Conservation (phyloP, 1,140 invertebrate genomes). For the Drosophila santomea region DNA sequence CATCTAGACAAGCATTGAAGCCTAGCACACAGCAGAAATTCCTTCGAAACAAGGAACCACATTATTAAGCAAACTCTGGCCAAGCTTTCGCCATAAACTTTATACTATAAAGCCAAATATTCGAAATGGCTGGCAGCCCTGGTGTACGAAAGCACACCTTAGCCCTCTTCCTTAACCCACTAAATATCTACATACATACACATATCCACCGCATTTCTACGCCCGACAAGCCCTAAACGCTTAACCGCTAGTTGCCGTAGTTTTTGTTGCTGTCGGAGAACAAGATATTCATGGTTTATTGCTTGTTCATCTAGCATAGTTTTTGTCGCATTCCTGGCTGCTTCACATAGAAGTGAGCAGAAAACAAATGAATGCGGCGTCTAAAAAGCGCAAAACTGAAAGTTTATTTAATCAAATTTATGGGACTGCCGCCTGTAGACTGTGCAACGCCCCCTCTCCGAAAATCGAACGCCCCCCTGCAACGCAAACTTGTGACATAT, state of each 20-base stretch:
- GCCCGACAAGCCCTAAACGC: slow-evolving; percentile 63
- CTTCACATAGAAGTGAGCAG: slow-evolving; percentile 52
- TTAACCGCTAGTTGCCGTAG: slow-evolving; percentile 47
- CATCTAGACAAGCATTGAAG: background rate
- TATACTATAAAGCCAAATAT: slow-evolving; percentile 9
- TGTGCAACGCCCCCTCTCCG: background rate
- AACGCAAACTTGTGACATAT: slow-evolving; percentile 61
- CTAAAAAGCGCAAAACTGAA: slow-evolving; percentile 67
- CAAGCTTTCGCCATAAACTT: background rate
- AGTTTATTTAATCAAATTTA: slow-evolving; percentile 83
- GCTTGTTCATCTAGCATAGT: slow-evolving; percentile 79
- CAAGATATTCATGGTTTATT: slow-evolving; percentile 83
- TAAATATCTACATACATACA: background rate
- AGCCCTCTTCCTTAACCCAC: slow-evolving; percentile 5
- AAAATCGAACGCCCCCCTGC: slow-evolving; percentile 5
- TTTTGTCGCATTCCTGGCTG: slow-evolving; percentile 74
- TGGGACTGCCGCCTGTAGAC: slow-evolving; percentile 42
- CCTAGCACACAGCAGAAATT: background rate
- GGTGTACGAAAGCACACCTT: slow-evolving; percentile 57
- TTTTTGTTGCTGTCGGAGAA: slow-evolving; percentile 46
- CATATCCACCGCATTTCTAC: slow-evolving; percentile 12
- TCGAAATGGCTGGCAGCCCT: slow-evolving; percentile 28
- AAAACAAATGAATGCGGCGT: slow-evolving; percentile 39
- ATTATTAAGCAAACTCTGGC: slow-evolving; percentile 19
- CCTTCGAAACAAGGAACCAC: slow-evolving; percentile 19